Base-by-base conservation (phyloP, 1,140 invertebrate genomes). In the Tetramorium simillimum region DNA sequence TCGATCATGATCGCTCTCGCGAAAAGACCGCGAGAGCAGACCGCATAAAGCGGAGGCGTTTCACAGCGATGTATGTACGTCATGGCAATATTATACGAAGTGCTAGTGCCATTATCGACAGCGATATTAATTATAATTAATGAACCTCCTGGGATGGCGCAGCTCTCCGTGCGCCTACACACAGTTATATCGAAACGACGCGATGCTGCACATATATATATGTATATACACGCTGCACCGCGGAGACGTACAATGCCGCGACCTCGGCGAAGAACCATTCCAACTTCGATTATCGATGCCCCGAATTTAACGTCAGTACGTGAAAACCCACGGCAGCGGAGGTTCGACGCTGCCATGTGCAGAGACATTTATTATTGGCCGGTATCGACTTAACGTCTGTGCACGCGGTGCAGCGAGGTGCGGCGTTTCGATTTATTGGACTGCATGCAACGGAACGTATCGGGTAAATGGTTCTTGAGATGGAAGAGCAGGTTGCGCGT, bases 51-150 rank as follows among this genome's bases (percentile, higher is more conserved):
- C 80, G 60, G 37, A 85, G 62, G 88, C 85, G 67, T 87, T 49
- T 85, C 85, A 58, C 24, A 46, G 40, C 70, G 43, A 73, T 70
- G 56, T 51, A 78, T 73, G 43, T 56, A 56, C 70, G 28, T 72
- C 69, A 40, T 18, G 28, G 73, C 72, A 24, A 81, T 69, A 60
- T 69, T 90, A 81, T 63, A 85, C 86, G 77, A 53, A 70, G 21
- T 58, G 63, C 58, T 40, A 60, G 18, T 78, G 62, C 80, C 86
- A 89, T 90, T 90, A 89, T 87, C 88, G 88, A 65, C 75, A 53
- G 37, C 80, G 86, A 87, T 85, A 89, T 89, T 89, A 89, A 91
- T 91, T 89, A 86, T 82, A 89, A 91, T 91, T 88, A 86, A 91
- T 76, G 86, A 88, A 63, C 56, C 70, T 49, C 46, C n/a, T 18